These are phyloP conservation scores for Diadegma fenestrale DNA, from an alignment of 2,888 invertebrate genomes.

Conservation along the genomic window DNA sequence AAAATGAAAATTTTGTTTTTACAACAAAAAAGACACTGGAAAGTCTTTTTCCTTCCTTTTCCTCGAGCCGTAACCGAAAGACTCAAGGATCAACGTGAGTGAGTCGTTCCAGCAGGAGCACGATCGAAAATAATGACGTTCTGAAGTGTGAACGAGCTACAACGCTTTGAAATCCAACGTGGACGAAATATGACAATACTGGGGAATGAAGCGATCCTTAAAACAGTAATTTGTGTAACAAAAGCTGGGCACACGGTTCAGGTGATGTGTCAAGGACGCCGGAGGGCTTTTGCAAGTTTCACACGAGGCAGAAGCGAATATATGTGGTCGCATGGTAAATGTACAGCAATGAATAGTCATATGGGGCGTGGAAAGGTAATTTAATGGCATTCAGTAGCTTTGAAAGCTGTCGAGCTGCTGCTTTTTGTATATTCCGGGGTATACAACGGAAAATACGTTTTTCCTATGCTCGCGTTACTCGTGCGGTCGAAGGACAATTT, in stretches of 20 bases:
- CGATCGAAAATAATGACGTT: conserved; percentile 40
- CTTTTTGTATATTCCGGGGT: background rate
- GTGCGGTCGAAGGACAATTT: background rate
- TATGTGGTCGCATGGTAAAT: conserved; percentile 23
- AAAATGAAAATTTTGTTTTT: no score
- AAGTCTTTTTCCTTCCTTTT: background rate
- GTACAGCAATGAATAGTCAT: background rate
- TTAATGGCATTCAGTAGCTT: conserved; percentile 46
- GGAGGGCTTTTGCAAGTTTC: conserved; percentile 58
- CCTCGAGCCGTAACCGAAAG: background rate
- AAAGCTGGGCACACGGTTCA: conserved; percentile 40
- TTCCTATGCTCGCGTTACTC: background rate
- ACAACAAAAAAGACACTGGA: no score
- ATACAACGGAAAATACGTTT: background rate
- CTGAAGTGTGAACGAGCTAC: conserved; percentile 21
- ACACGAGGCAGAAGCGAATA: conserved; percentile 39
- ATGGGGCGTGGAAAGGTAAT: conserved; percentile 53
- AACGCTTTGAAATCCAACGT: conserved; percentile 44
- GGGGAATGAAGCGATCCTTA: background rate
- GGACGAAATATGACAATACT: conserved; percentile 46
- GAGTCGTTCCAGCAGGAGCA: conserved; percentile 22
- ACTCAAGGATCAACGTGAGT: conserved; percentile 10
- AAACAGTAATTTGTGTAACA: conserved; percentile 45
- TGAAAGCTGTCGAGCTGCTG: conserved; percentile 15
- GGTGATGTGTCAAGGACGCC: conserved; percentile 47